Base-by-base conservation (phyloP, 2,888 invertebrate species). In the Ptilodon capucinus region DNA sequence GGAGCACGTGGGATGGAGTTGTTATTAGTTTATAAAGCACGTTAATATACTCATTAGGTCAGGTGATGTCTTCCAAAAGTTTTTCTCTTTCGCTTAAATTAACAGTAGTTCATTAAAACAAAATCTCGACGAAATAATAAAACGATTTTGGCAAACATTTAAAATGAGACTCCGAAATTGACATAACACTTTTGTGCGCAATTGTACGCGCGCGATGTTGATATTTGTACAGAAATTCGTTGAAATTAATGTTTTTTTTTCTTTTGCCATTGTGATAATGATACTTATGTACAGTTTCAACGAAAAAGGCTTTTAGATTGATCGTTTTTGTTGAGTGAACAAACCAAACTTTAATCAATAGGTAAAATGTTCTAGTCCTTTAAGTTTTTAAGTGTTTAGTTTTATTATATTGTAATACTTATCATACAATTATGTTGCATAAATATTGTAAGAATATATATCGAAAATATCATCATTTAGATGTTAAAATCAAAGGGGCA, bases 1-100 rank as follows among this genome's bases (percentile, higher is more conserved):
- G 62, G 60, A 61, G 64, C 47, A 59, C 43, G 61, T 59, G 50
- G 46, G 46, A 41, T 54, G 51, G 51, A 43, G 40, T 57, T 57
- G 43, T 57, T 44, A 41, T 48, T 54, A 49, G 48, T 41, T 36
- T 51, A 56, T 47, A 48, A 30, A 55, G 17, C 40, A 61, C 52
- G 42, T 53, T 52, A 53, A 19, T 60, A 51, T 58, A 57, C 61
- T 70, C 48, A 48, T 57, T 57, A 64, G 62, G 63, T 65, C 64
- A 62, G 64, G 58, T 51, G 51, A 71, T 64, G 81, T 81, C 78
- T 81, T 77, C 76, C 79, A 80, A 69, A 60, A 46, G 49, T 46
- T 47, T 28, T 35, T 48, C 18, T 40, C 38, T 6, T 9, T 8
- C 36, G 36, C 36, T 19, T 36, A 11, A n/a, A n/a, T n/a, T n/a